Evolutionary conservation across 2,797 vertebrate genomes (phyloP), one percentile per base, ranked within the genome.

Genomic region (Novumbra hubbsi): DNA sequence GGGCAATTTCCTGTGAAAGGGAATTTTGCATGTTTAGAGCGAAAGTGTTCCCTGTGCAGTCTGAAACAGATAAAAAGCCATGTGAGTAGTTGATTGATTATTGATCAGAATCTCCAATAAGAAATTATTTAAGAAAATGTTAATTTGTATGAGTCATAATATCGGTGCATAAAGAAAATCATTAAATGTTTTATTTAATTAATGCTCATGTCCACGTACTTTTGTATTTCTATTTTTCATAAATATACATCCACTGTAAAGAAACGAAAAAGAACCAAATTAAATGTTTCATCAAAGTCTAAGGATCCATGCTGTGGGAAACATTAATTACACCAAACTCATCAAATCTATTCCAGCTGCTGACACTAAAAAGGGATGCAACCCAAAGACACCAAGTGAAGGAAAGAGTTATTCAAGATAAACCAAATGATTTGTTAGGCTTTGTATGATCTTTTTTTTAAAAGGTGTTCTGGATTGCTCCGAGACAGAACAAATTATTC

Each of bases 1-100:
- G 71, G 73, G 74, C 73, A 82, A 88, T 91, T 86, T 90, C 84
- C 86, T 88, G 81, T 34, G 38, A 75, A 76, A 73, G 38, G 0
- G 41, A 74, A 70, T 77, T 70, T 68, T 81, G 71, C 55, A 68
- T 74, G 30, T 72, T 75, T 69, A 52, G 48, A 62, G 52, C 30
- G 4, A 41, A 28, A 24, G 11, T 66, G n/a, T 28, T 60, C 50
- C 48, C 34, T 30, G 27, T 48, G 49, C 6, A 11, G 14, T 60
- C 30, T 71, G 70, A 28, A 71, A 60, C n/a, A 62, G 12, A 71
- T 24, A 16, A 34, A 15, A 41, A 48, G 62, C 62, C 62, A 16
- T 17, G 52, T 57, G 52, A 64, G 11, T 5, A 28, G 27, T 28
- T 63, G 27, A 30, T 67, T n/a, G 30, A n/a, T 19, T 67, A 19